phyloP scores from a whole-genome alignment of 1,140 invertebrate species.

The Conus betulinus region DNA sequence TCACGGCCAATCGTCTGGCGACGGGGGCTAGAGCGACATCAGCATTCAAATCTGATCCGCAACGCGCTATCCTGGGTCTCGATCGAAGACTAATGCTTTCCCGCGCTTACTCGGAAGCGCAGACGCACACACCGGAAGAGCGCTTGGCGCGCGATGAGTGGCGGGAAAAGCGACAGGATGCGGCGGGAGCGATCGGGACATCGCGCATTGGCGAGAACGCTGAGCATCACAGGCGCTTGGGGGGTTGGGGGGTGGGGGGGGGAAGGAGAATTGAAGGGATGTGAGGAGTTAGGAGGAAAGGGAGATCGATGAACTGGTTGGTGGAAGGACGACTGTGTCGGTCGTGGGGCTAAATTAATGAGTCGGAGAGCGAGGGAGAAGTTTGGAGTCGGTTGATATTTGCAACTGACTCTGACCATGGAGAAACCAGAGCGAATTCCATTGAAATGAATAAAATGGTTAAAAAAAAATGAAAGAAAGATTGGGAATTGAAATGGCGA shows the following conservation, averaged over 20 bases:
- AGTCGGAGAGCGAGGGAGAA: too few species aligned
- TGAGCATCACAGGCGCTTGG: background rate
- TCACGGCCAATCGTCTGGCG: conserved; percentile 10
- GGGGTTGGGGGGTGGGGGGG: background rate
- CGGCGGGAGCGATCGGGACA: conserved; percentile 34
- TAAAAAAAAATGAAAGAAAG: too few species aligned
- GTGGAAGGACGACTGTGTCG: too few species aligned
- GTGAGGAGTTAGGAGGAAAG: background rate
- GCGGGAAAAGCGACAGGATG: conserved; percentile 32
- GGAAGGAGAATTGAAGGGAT: background rate
- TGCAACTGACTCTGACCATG: too few species aligned
- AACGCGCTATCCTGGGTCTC: background rate
- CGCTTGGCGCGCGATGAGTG: conserved; percentile 31
- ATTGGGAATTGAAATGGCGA: too few species aligned
- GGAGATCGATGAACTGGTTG: too few species aligned
- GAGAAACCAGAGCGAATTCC: too few species aligned
- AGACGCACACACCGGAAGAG: conserved; percentile 39
- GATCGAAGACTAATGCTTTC: conserved; percentile 32
- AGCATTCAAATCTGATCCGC: background rate
- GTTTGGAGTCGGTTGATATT: too few species aligned
- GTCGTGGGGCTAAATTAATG: too few species aligned
- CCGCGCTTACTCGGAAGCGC: conserved; percentile 39
- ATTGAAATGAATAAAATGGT: too few species aligned
- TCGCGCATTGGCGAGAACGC: conserved; percentile 24
- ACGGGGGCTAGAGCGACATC: background rate